Evolutionary conservation across 2,113 vertebrate genomes (phyloP), one percentile per base, ranked within the genome.

Genomic region (Aspidoscelis tigris): DNA sequence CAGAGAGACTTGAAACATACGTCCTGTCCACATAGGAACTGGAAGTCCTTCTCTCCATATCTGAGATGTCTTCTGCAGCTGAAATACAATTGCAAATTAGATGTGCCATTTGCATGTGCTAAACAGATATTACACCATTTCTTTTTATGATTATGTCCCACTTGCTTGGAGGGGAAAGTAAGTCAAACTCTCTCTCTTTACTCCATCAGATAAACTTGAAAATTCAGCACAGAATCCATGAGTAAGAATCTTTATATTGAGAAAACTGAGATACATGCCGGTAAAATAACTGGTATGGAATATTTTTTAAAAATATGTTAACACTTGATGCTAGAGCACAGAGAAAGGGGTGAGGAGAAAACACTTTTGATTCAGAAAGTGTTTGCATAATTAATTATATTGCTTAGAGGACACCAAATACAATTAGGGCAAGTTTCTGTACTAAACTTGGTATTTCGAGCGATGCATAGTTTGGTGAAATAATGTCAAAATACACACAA

Each of bases 1-100:
- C 94, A 77, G 94, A 81, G 5, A 89, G 87, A 74, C 94, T 93
- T 55, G 96, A 94, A 20, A 92, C 66, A 53, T 89, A 95, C 21
- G 84, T 88, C 65, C 89, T 88, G 83, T 94, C 89, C 0, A 68
- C 82, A 33, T 91, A 76, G 18, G 61, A 70, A 80, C 76, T 58
- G 77, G 33, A 43, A 24, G 64, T 33, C 0, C 1, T 69, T 77
- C 79, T 33, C 0, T 3, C 88, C 53, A n/a, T 66, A 47, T 50
- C 50, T 64, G 88, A 81, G 64, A 61, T 50, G 2, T 11, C 20
- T 5, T 39, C 55, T n/a, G 18, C 20, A 66, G 43, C 61, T 95
- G 92, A 83, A 94, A 93, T 24, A 0, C 81, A 9, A 3, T 18
- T 3, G 53, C 84, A 87, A 78, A 65, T 89, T 86, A 87, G 64